Conservation (phyloP, 2,113 vertebrate species). For the Leuciscus idus region DNA sequence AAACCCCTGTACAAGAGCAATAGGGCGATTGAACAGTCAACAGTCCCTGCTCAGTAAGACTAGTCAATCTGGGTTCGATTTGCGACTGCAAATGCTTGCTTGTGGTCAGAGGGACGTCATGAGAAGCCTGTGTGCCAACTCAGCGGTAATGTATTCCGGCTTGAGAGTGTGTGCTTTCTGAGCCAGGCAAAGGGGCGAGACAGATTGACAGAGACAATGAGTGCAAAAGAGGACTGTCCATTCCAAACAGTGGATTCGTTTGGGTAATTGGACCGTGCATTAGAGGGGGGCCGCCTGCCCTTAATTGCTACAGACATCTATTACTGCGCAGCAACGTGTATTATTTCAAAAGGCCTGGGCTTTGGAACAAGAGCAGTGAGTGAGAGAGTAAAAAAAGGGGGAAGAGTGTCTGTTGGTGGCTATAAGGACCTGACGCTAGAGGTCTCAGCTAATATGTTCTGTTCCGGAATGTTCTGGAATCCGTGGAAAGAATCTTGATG, state of each 20-base stretch:
- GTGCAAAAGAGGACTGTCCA: constrained; percentile 55
- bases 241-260: constrained; percentile 47
- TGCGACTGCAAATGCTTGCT: constrained; percentile 6
- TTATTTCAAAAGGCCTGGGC: constrained; percentile 45
- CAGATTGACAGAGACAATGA: constrained; percentile 25
- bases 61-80: constrained; percentile 26
- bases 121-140: constrained; percentile 16
- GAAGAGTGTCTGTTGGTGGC: background rate
- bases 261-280: constrained; percentile 61
- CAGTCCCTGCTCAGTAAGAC: background rate
- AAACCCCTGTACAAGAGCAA: too few relatives aligned
- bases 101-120: constrained; percentile 28
- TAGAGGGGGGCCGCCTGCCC: constrained; percentile 39
- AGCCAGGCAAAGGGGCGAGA: constrained; percentile 22
- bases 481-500: background rate
- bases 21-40: too few relatives aligned
- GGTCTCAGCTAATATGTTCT: background rate
- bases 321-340: constrained; percentile 47
- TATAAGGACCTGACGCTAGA: background rate
- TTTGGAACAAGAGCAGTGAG: constrained; percentile 7
- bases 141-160: constrained; percentile 31
- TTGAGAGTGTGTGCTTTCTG: constrained; percentile 29
- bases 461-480: background rate
- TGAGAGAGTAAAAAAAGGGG: background rate
- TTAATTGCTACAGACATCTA: constrained; percentile 55